A percentile compares a stretch with the other conserved stretches of the same genome.
Evolutionary conservation across 2,113 vertebrate genomes (phyloP).

Genomic region (Malurus alboscapulatus): DNA sequence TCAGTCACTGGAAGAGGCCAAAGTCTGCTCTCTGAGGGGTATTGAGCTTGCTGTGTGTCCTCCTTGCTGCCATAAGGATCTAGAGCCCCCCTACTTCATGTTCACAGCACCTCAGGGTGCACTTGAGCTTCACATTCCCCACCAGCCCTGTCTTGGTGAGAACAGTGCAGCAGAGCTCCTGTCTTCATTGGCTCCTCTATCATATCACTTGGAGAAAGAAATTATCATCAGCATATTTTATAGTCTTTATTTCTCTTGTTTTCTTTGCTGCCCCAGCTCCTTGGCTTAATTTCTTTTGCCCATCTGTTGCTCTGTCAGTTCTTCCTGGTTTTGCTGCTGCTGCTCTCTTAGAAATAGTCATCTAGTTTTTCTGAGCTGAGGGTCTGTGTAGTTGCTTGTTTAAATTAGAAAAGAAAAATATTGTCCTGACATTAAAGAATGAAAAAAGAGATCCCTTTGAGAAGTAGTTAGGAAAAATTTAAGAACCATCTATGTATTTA

Average conservation of each 20-base stretch:
- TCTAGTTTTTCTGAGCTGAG: neutral
- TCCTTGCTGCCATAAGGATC: neutral
- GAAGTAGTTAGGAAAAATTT: neutral
- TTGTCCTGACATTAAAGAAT: neutral
- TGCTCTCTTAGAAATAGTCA: neutral
- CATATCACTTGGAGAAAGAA: neutral
- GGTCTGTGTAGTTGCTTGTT: neutral
- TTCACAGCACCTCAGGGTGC: neutral
- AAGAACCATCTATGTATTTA: neutral
- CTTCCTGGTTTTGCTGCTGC: neutral
- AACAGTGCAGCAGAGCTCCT: neutral
- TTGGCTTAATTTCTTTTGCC: neutral
- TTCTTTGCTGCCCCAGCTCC: neutral
- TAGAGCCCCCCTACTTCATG: neutral
- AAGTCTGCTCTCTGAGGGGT: neutral
- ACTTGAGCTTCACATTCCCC: neutral
- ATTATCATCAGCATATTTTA: neutral
- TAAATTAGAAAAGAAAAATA: neutral
- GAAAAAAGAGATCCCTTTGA: neutral
- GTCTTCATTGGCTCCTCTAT: rapidly evolving
- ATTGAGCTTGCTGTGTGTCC: neutral
- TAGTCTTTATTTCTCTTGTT: neutral
- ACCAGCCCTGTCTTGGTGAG: neutral
- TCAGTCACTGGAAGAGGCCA: neutral
- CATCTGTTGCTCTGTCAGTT: neutral